Percentiles rank a stretch among this genome's conserved stretches.
These are phyloP conservation scores for Bombus pyrosoma DNA, from an alignment of 1,140 invertebrate genomes.

Conservation along the genomic window DNA sequence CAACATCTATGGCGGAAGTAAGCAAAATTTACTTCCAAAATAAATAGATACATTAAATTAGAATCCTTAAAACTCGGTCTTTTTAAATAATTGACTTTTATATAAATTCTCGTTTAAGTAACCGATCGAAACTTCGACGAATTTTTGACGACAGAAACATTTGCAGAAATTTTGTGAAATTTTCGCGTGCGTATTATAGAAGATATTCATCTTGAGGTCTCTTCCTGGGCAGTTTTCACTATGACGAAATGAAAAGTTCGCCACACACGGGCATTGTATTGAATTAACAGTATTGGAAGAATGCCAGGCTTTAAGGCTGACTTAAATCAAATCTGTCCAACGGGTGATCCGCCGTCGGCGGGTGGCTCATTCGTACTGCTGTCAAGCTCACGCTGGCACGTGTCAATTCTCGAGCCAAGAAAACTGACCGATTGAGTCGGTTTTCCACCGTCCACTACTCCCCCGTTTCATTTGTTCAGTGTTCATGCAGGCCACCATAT, in stretches of 20 bases:
- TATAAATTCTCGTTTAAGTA: no score
- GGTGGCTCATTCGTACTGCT: conserved; percentile 47
- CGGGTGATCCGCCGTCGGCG: conserved; percentile 44
- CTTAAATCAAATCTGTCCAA: conserved; percentile 60
- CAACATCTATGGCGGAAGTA: no score
- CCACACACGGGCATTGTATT: conserved; percentile 22
- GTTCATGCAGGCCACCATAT: neutral
- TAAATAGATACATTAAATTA: no score
- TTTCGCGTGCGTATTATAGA: no score
- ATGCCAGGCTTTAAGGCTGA: conserved; percentile 42
- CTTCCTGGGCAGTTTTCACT: neutral
- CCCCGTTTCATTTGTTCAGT: neutral
- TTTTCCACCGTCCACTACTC: neutral
- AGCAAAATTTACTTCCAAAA: no score
- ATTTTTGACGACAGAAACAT: no score
- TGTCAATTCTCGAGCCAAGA: conserved; percentile 61
- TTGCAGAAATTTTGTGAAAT: no score
- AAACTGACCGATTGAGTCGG: conserved; percentile 35
- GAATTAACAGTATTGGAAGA: conserved; percentile 49
- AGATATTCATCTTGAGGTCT: no score
- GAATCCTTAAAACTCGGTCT: no score
- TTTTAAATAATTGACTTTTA: no score
- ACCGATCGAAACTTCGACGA: no score
- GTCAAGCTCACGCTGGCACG: conserved; percentile 56
- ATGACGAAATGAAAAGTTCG: neutral